Conservation (phyloP, 1,140 invertebrate genomes). For the Drosophila tropicalis region DNA sequence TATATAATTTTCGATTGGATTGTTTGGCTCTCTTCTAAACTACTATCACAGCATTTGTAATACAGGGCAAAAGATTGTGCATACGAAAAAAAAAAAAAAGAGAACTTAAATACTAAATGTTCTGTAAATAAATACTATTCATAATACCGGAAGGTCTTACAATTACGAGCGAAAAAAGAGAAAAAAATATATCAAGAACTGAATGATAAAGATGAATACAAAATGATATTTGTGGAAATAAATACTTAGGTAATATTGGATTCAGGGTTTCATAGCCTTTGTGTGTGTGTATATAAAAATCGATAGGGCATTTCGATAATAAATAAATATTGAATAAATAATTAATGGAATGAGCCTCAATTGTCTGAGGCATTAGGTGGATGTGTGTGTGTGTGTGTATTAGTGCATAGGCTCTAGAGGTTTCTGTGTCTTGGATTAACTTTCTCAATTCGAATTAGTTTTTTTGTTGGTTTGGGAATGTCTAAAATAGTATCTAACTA, state of each 20-base stretch:
- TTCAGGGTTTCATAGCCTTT: conserved; percentile 48
- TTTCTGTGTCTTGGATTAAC: conserved; percentile 23
- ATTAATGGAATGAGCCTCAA: conserved; percentile 57
- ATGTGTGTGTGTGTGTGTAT: not conserved
- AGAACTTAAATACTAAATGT: conserved; percentile 54
- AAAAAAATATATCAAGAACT: conserved; percentile 9
- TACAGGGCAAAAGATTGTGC: conserved; percentile 55
- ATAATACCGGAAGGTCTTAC: conserved; percentile 55
- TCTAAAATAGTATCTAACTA: not conserved
- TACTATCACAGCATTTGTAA: conserved; percentile 73
- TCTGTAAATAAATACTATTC: conserved; percentile 51
- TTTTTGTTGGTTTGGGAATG: not conserved
- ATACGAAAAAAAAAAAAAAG: conserved; percentile 7
- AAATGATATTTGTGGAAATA: not conserved
- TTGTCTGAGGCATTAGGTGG: not conserved
- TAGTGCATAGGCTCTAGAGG: not conserved
- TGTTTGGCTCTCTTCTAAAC: conserved; percentile 41
- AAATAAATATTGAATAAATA: conserved; percentile 46
- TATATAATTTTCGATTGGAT: conserved; percentile 32
- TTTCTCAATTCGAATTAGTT: not conserved
- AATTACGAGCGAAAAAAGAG: conserved; percentile 21
- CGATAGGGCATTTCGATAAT: conserved; percentile 7
- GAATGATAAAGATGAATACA: not conserved
- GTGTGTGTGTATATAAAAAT: conserved; percentile 7
- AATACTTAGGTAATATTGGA: conserved; percentile 18